Conservation (phyloP, 2,797 vertebrate species). For the Sebastes hubbsi region DNA sequence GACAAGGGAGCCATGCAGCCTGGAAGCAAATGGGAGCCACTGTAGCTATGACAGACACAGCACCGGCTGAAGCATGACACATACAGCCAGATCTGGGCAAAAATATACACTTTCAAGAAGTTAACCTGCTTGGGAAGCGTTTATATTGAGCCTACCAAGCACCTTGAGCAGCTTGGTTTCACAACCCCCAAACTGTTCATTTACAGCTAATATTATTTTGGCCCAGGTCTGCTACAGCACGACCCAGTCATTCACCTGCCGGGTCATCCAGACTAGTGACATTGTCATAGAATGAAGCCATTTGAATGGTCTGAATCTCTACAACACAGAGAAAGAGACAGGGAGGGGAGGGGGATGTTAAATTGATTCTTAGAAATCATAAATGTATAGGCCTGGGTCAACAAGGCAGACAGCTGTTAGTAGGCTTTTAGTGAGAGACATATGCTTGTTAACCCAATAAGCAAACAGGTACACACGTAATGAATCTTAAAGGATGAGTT, state of each 20-base stretch:
- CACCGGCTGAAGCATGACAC: slow-evolving; percentile 66
- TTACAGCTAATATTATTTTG: slow-evolving; percentile 59
- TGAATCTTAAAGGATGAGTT: slow-evolving; percentile 4
- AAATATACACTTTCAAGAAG: slow-evolving; percentile 54
- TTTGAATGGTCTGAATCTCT: slow-evolving; percentile 99
- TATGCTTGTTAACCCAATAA: slow-evolving; percentile 9
- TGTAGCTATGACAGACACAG: slow-evolving; percentile 71
- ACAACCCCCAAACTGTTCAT: background rate
- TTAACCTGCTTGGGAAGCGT: slow-evolving; percentile 2
- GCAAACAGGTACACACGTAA: slow-evolving; percentile 33
- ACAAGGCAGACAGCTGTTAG: slow-evolving; percentile 52
- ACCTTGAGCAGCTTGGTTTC: slow-evolving; percentile 7
- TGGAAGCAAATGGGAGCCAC: slow-evolving; percentile 84
- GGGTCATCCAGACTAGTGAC: slow-evolving; percentile 96
- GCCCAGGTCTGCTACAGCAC: slow-evolving; percentile 76
- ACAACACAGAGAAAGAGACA: slow-evolving; percentile 76
- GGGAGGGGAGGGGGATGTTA: slow-evolving; percentile 30
- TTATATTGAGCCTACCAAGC: background rate
- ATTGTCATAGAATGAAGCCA: slow-evolving; percentile 99
- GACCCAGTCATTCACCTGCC: slow-evolving; percentile 91
- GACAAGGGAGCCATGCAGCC: slow-evolving; percentile 86
- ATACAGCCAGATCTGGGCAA: slow-evolving; percentile 75
- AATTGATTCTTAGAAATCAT: slow-evolving; percentile 33
- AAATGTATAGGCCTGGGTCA: slow-evolving; percentile 24
- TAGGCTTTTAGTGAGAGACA: slow-evolving; percentile 30